Conservation (phyloP, 2,888 invertebrate genomes). For the Harpalus rubripes region DNA sequence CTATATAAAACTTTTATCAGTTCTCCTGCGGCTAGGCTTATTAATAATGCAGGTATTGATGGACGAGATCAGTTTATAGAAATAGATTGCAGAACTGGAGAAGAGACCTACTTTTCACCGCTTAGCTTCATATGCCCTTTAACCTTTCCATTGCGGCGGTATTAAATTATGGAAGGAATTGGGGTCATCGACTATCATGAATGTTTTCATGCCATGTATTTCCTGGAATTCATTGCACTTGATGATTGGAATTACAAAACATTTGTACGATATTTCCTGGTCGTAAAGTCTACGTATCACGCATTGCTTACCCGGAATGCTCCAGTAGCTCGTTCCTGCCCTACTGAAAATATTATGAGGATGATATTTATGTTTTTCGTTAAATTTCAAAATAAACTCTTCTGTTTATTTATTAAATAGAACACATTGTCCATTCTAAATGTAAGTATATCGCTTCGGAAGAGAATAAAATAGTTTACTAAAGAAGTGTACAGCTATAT, state of each 20-base stretch:
- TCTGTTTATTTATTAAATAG: too few relatives aligned
- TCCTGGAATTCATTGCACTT: constrained; percentile 33
- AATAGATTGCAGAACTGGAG: constrained; percentile 47
- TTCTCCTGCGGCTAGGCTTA: neutral
- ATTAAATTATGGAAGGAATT: constrained; percentile 61
- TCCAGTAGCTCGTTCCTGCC: too few relatives aligned
- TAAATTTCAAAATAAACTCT: too few relatives aligned
- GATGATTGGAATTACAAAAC: constrained; percentile 42
- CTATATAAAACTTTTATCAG: constrained; percentile 52
- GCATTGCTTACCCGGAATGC: too few relatives aligned
- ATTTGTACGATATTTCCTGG: constrained; percentile 16
- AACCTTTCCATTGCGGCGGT: constrained; percentile 55
- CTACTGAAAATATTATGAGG: too few relatives aligned
- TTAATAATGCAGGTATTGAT: constrained; percentile 64
- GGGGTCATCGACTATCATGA: constrained; percentile 61
- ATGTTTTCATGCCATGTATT: constrained; percentile 45
- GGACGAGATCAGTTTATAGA: constrained; percentile 60
- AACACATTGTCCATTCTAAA: too few relatives aligned
- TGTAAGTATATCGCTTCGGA: too few relatives aligned
- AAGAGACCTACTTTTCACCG: constrained; percentile 53
- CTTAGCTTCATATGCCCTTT: constrained; percentile 55
- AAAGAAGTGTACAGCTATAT: too few relatives aligned
- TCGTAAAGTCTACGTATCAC: neutral
- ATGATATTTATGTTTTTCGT: too few relatives aligned
- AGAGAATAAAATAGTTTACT: too few relatives aligned